phyloP scores from a whole-genome alignment of 2,113 vertebrate species.

The Candoia aspera region DNA sequence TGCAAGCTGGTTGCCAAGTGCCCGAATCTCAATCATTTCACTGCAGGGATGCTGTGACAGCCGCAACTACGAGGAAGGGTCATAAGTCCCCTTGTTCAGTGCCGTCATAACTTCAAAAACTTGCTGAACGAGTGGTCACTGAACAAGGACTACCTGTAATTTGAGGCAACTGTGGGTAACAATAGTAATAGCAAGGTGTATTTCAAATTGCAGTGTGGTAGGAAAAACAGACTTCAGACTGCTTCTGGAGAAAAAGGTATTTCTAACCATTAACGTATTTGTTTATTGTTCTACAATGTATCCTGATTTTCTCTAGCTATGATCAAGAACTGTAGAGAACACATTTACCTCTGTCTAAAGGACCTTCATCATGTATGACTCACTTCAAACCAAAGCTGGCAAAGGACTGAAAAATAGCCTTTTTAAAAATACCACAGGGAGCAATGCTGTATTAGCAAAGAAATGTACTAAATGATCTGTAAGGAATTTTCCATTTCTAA shows the following conservation, averaged over 20 bases:
- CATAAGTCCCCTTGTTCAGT: background rate
- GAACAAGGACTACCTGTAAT: background rate
- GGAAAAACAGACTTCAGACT: background rate
- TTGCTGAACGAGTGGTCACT: background rate
- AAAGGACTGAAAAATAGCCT: slow-evolving; percentile 18
- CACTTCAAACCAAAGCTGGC: slow-evolving; percentile 17
- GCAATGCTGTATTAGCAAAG: slow-evolving; percentile 15
- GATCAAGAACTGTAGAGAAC: slow-evolving; percentile 10
- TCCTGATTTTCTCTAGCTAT: background rate
- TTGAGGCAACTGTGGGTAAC: background rate
- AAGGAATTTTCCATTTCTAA: slow-evolving; percentile 19
- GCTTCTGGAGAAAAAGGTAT: background rate
- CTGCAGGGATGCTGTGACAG: background rate
- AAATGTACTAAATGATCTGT: slow-evolving; percentile 16
- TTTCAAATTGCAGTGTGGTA: background rate
- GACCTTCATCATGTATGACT: background rate
- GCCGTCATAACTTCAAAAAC: background rate
- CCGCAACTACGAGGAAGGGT: background rate
- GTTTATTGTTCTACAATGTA: background rate
- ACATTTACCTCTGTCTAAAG: background rate
- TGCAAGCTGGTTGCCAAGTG: background rate
- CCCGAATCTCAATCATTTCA: background rate
- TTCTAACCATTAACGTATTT: background rate
- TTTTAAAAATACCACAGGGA: slow-evolving; percentile 27
- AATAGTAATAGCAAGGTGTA: background rate